Conservation (phyloP, 2,113 vertebrate species). For the Solea senegalensis region DNA sequence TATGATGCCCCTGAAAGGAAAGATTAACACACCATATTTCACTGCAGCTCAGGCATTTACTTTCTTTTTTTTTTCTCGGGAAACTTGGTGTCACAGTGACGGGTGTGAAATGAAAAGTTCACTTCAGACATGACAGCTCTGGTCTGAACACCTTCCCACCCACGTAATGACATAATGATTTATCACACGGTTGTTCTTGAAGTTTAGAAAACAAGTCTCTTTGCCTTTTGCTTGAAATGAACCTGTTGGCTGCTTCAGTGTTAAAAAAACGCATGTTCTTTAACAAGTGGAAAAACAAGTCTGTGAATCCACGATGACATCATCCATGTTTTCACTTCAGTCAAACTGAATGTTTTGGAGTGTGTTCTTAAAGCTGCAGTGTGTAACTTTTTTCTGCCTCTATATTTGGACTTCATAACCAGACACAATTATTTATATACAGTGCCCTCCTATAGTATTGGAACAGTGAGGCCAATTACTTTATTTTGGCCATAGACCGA, state of each 20-base stretch:
- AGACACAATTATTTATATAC: too few relatives aligned
- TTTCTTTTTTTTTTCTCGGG: background rate
- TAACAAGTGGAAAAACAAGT: background rate
- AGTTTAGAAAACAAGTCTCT: background rate
- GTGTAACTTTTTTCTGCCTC: too few relatives aligned
- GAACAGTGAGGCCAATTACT: too few relatives aligned
- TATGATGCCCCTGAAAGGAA: conserved; percentile 2
- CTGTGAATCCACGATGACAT: background rate
- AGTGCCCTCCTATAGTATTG: too few relatives aligned
- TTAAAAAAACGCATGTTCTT: background rate
- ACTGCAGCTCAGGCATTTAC: background rate
- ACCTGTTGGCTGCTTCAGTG: too few relatives aligned
- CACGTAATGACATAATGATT: background rate
- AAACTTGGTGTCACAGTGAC: background rate
- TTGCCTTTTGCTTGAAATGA: background rate
- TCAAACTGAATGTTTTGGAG: background rate
- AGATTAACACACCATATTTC: background rate
- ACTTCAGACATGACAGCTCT: background rate
- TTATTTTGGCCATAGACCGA: too few relatives aligned
- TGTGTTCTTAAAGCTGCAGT: too few relatives aligned
- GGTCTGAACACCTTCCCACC: background rate
- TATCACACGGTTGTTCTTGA: background rate
- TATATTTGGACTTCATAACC: too few relatives aligned
- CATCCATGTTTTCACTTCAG: background rate
- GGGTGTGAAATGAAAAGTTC: conserved; percentile 25